These are phyloP conservation scores for Macrostomum lignano DNA, from an alignment of 1,140 invertebrate genomes.

Conservation along the genomic window DNA sequence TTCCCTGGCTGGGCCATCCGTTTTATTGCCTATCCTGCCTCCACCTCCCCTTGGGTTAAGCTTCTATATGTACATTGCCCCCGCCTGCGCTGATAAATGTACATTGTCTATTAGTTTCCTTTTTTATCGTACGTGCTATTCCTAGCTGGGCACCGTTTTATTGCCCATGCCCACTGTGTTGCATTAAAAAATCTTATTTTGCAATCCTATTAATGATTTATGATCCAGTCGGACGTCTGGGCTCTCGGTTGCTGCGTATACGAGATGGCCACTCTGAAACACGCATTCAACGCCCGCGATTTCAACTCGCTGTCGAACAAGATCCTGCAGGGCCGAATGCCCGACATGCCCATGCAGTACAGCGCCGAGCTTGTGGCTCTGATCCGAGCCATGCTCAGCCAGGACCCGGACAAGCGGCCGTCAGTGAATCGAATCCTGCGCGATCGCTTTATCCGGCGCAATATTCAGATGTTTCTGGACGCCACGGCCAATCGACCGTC, in stretches of 20 bases:
- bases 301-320: slow-evolving; percentile 29
- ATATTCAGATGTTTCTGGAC: slow-evolving; percentile 28
- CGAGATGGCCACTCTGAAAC: slow-evolving; percentile 29
- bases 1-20: no score
- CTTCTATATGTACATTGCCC: no score
- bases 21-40: no score
- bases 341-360: slow-evolving; percentile 23
- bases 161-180: no score
- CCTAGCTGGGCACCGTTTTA: no score
- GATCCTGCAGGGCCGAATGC: slow-evolving; percentile 29
- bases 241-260: slow-evolving; percentile 31
- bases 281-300: slow-evolving; percentile 31
- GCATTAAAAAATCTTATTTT: no score
- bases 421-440: slow-evolving; percentile 22
- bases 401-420: slow-evolving; percentile 24
- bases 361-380: slow-evolving; percentile 16
- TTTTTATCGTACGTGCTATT: no score
- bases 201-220: not conserved
- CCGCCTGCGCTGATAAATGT: no score
- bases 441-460: slow-evolving; percentile 25
- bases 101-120: no score
- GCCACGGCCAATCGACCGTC: no score
- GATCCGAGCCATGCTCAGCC: slow-evolving; percentile 22
- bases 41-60: no score
- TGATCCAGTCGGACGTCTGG: slow-evolving; percentile 29